phyloP scores from a whole-genome alignment of 2,797 vertebrate genomes.

The Lophius americanus region DNA sequence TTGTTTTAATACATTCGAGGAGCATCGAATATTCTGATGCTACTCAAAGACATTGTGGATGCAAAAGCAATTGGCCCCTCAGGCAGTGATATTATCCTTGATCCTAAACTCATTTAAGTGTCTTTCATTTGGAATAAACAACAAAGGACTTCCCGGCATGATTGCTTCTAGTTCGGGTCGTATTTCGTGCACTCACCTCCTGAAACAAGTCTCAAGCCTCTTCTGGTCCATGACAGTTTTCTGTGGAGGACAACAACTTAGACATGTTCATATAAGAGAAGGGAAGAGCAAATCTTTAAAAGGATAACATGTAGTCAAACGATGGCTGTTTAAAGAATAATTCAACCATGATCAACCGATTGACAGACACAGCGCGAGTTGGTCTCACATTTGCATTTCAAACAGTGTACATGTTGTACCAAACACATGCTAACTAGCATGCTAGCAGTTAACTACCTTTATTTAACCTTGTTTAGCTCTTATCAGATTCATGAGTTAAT shows the following conservation, averaged over 20 bases:
- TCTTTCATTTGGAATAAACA: neutral
- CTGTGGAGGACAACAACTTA: constrained; percentile 65
- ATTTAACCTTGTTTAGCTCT: constrained; percentile 69
- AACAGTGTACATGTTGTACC: neutral
- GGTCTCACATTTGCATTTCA: neutral
- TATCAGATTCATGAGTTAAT: neutral
- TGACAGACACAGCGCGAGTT: neutral
- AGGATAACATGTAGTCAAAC: neutral
- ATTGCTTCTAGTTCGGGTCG: neutral
- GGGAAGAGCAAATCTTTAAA: neutral
- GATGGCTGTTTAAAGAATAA: too few relatives aligned
- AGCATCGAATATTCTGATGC: too few relatives aligned
- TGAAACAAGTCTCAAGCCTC: constrained; percentile 81
- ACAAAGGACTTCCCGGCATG: too few relatives aligned
- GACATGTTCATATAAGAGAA: neutral
- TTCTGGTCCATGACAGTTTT: constrained; percentile 80
- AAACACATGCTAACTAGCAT: constrained; percentile 19
- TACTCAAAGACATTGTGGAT: too few relatives aligned
- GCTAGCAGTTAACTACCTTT: constrained; percentile 33
- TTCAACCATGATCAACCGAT: neutral
- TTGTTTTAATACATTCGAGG: too few relatives aligned
- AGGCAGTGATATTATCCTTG: too few relatives aligned
- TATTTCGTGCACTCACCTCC: constrained; percentile 63
- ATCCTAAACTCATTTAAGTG: neutral
- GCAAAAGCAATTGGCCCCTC: too few relatives aligned